Evolutionary conservation across 2,888 invertebrate species (phyloP).

Genomic region (Drosophila emarginata): DNA sequence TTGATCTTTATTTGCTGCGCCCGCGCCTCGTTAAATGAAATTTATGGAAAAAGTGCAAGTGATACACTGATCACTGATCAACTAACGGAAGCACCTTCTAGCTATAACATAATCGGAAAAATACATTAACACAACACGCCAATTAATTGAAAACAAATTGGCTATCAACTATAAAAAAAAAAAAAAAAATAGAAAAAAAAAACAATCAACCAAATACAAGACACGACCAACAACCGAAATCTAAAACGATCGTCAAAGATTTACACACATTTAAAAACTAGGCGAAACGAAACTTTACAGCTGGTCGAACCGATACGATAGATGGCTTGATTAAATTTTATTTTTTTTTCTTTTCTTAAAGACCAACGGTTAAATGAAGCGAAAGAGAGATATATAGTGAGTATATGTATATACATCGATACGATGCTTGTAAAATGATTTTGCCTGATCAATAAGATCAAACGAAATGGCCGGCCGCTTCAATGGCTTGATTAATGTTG

Average conservation of each 20-base stretch:
- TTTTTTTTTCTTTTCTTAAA: slow-evolving; percentile 29
- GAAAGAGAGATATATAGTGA: neutral
- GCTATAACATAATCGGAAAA: slow-evolving; percentile 43
- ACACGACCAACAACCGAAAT: neutral
- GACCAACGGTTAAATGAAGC: slow-evolving; percentile 25
- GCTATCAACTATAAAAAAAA: slow-evolving; percentile 58
- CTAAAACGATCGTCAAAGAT: slow-evolving; percentile 41
- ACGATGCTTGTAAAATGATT: slow-evolving; percentile 42
- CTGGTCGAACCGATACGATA: slow-evolving; percentile 17
- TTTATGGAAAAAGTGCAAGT: slow-evolving; percentile 69
- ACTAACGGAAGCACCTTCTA: slow-evolving; percentile 36
- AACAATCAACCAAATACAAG: too few species aligned
- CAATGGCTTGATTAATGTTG: slow-evolving; percentile 76
- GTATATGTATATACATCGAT: neutral
- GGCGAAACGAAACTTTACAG: slow-evolving; percentile 42
- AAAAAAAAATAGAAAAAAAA: too few species aligned
- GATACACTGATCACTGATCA: slow-evolving; percentile 35
- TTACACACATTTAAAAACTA: slow-evolving; percentile 38
- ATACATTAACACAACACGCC: slow-evolving; percentile 67
- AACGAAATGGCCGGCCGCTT: slow-evolving; percentile 58
- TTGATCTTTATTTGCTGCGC: slow-evolving; percentile 56
- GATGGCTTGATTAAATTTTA: slow-evolving; percentile 29
- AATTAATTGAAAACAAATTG: slow-evolving; percentile 77
- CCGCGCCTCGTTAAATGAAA: slow-evolving; percentile 46
- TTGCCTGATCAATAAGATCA: slow-evolving; percentile 69